A percentile compares a stretch with the other conserved stretches of the same genome.
These are phyloP conservation scores for Pseudanteris insignis DNA, from an alignment of 2,888 invertebrate species.

Conservation along the genomic window DNA sequence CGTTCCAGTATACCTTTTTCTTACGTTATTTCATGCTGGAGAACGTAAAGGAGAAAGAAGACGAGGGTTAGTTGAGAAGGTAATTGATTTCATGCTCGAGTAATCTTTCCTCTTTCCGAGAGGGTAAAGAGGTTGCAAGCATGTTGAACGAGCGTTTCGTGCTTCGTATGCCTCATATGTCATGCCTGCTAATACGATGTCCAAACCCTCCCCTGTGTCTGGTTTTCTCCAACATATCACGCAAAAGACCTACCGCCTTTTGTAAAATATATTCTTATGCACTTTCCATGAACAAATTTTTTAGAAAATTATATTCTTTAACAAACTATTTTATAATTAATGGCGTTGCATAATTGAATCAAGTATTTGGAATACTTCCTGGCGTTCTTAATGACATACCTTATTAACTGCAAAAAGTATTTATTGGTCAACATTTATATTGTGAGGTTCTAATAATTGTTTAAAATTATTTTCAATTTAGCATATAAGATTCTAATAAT, in stretches of 20 bases:
- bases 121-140: constrained; percentile 50
- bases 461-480: no score
- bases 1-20: constrained; percentile 39
- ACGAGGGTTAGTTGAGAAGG: constrained; percentile 48
- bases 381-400: no score
- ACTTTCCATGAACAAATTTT: constrained; percentile 26
- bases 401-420: no score
- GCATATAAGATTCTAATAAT: no score
- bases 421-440: no score
- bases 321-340: no score
- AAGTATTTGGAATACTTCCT: no score
- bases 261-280: constrained; percentile 24
- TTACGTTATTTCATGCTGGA: constrained; percentile 38
- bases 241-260: constrained; percentile 45
- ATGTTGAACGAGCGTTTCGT: constrained; percentile 49
- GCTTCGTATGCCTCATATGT: constrained; percentile 51
- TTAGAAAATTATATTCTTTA: no score
- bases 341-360: no score
- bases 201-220: constrained; percentile 46
- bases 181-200: constrained; percentile 54
- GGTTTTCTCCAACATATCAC: constrained; percentile 43
- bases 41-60: constrained; percentile 43
- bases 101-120: constrained; percentile 52
- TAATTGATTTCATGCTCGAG: constrained; percentile 61
- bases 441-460: no score